Conservation (phyloP, 2,113 vertebrate genomes). For the Oryzias javanicus region DNA sequence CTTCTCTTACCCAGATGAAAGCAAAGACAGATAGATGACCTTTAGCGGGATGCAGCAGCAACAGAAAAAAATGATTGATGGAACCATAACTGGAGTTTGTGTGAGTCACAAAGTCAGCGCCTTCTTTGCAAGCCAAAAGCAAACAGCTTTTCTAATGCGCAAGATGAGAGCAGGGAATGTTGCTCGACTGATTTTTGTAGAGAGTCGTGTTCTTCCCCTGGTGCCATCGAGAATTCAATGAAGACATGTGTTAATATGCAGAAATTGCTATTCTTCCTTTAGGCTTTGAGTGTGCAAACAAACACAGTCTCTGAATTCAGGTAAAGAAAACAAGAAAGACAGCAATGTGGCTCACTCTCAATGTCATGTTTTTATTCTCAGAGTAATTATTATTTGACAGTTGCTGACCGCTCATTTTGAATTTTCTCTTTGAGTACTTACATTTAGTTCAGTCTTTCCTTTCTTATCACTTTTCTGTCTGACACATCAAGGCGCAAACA, state of each 20-base stretch:
- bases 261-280: constrained; percentile 25
- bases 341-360: not conserved
- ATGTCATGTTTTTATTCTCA: not conserved
- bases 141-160: not conserved
- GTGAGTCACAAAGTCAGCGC: too few relatives aligned
- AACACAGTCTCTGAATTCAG: constrained; percentile 18
- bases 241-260: constrained; percentile 36
- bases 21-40: too few relatives aligned
- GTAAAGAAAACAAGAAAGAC: not conserved
- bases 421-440: too few relatives aligned
- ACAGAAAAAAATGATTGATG: too few relatives aligned
- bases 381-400: not conserved
- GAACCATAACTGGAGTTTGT: too few relatives aligned
- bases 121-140: not conserved
- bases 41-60: too few relatives aligned
- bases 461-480: too few relatives aligned
- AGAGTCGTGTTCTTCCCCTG: constrained; percentile 32
- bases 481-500: too few relatives aligned
- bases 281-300: constrained; percentile 12
- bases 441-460: too few relatives aligned
- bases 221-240: constrained; percentile 20
- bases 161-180: constrained; percentile 37
- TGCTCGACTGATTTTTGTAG: constrained; percentile 22
- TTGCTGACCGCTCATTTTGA: not conserved
- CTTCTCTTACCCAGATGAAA: too few relatives aligned